phyloP scores from a whole-genome alignment of 2,113 vertebrate genomes.

The Craseonycteris thonglongyai region DNA sequence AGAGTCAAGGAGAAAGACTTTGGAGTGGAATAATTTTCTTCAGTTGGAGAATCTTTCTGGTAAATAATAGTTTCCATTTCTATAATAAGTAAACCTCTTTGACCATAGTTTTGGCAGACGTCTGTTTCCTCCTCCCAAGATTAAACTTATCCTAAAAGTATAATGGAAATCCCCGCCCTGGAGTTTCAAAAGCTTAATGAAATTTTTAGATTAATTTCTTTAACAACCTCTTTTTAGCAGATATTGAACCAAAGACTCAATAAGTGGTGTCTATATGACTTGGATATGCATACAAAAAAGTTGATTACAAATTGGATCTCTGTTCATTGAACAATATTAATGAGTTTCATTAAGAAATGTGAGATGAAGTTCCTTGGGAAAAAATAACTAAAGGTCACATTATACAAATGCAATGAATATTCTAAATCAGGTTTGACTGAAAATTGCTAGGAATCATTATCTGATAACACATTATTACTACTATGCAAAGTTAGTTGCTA shows the following conservation, averaged over 20 bases:
- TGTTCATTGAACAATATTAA: background rate
- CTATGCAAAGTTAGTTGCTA: background rate
- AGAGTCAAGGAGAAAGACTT: background rate
- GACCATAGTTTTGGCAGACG: background rate
- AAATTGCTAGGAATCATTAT: background rate
- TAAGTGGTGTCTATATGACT: background rate
- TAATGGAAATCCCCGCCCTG: background rate
- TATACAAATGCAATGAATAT: background rate
- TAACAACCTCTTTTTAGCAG: background rate
- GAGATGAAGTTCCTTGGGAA: background rate
- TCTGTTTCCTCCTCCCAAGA: background rate
- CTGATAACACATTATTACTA: background rate
- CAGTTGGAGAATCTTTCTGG: background rate
- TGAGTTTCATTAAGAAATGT: conserved; percentile 3
- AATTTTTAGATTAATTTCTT: background rate
- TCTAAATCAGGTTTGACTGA: background rate
- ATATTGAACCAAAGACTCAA: background rate
- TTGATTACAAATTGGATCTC: background rate
- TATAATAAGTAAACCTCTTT: background rate
- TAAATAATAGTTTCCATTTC: background rate
- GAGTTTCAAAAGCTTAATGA: background rate
- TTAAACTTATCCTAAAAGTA: background rate
- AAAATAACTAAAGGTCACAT: background rate
- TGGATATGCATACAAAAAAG: background rate
- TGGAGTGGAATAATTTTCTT: background rate